These are phyloP conservation scores for Slavum lentiscoides DNA, from an alignment of 2,888 invertebrate species.

Conservation along the genomic window DNA sequence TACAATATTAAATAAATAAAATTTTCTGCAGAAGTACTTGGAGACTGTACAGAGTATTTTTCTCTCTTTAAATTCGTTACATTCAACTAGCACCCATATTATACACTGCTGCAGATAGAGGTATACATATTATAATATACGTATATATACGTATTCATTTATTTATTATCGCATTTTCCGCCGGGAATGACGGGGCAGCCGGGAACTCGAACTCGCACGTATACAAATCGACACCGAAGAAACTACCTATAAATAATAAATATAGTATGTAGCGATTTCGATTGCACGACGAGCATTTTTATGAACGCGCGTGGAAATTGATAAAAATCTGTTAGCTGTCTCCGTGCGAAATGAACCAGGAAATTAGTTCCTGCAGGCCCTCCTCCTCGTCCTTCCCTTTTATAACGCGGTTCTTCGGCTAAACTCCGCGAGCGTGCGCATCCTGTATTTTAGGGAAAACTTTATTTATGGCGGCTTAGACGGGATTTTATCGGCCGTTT, in stretches of 20 bases:
- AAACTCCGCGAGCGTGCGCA: background rate
- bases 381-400: too few species aligned
- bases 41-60: too few species aligned
- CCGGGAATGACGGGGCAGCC: background rate
- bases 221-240: conserved; percentile 7
- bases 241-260: conserved; percentile 30
- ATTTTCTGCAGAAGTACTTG: too few species aligned
- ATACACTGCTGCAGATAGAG: too few species aligned
- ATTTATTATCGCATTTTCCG: conserved; percentile 14
- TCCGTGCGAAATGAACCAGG: conserved; percentile 34
- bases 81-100: too few species aligned
- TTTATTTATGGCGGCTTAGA: conserved; percentile 42
- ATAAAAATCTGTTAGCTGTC: conserved; percentile 39
- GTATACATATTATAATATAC: too few species aligned
- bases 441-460: conserved; percentile 33
- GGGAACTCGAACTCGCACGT: conserved; percentile 3
- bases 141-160: background rate
- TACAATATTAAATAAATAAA: too few species aligned
- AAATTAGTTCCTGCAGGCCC: conserved; percentile 25
- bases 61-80: too few species aligned
- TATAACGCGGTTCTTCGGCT: conserved; percentile 7
- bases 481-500: conserved; percentile 33
- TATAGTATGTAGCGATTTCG: background rate
- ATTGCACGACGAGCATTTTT: background rate
- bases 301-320: conserved; percentile 25